Evolutionary conservation across 2,888 invertebrate species (phyloP), one percentile per base, ranked within the genome.

Genomic region (Drosophila lacicola): DNA sequence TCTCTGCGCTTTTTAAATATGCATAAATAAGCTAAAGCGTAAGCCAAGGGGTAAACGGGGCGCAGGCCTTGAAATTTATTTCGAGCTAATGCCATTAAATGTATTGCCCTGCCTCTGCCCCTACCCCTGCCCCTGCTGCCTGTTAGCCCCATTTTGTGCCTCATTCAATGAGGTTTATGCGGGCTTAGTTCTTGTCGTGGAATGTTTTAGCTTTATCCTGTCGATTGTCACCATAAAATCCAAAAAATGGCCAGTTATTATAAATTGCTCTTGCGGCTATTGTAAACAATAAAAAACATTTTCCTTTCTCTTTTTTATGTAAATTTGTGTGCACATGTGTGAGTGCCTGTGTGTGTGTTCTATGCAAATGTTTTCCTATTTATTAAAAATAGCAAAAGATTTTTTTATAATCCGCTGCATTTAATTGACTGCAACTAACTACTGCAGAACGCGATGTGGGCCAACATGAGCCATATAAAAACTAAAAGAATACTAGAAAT

Each of bases 401-500:
- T 83, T 80, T 72, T 68, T 55, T 68, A 73, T 84, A 84, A 87
- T 83, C 87, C 83, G 45, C 55, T 71, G 87, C 73, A 80, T 87
- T 83, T 83, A 83, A 83, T 83, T 83, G 83, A 83, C 83, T 83
- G 87, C 69, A 78, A 66, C 84, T 80, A 82, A 70, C 69, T 68
- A 51, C 74, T 50, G 54, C 39, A 63, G 74, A 72, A 60, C 51
- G 55, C 63, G 64, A 82, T 76, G 57, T 79, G 74, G 79, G 82
- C 76, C 80, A 77, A 44, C 21, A 51, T 34, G 41, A 21, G 46
- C 14, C 39, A 61, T 44, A 42, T 34, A 56, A 58, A 41, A 49
- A 44, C 58, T 34, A 49, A 57, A 29, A 29, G 8, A 33, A 19
- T 21, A 21, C 1, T 8, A 17, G 44, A 50, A 68, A 50, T 53